Evolutionary conservation across 2,888 invertebrate genomes (phyloP).

Genomic region (Oligia strigilis): DNA sequence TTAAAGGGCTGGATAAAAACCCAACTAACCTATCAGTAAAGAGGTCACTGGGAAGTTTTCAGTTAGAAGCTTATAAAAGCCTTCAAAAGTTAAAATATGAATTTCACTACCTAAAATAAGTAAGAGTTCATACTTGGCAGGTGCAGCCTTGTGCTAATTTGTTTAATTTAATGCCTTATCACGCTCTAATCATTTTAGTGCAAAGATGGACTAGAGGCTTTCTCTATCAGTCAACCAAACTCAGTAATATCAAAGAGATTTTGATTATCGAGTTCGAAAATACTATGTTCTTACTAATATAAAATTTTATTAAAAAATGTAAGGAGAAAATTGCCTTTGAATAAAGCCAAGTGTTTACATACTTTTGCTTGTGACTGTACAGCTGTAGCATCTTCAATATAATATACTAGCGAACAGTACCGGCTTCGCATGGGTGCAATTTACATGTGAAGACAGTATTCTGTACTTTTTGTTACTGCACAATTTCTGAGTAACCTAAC

Average conservation of each 20-base stretch:
- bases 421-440: too few relatives aligned
- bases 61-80: neutral
- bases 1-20: neutral
- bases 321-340: too few relatives aligned
- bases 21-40: neutral
- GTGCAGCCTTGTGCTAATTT: neutral
- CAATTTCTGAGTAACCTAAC: too few relatives aligned
- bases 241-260: neutral
- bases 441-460: too few relatives aligned
- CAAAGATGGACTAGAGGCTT: neutral
- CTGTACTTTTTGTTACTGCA: too few relatives aligned
- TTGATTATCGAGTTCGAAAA: too few relatives aligned
- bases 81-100: neutral
- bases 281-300: too few relatives aligned
- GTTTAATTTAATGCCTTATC: neutral
- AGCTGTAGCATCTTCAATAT: neutral
- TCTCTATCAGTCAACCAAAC: neutral
- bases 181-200: neutral
- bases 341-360: too few relatives aligned
- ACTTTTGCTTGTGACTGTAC: too few relatives aligned
- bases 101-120: neutral
- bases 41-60: too few relatives aligned
- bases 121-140: too few relatives aligned
- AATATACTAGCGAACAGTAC: neutral
- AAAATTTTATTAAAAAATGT: too few relatives aligned